Evolutionary conservation across 2,888 invertebrate genomes (phyloP).

Genomic region (Rhimphoctona megacephalus): DNA sequence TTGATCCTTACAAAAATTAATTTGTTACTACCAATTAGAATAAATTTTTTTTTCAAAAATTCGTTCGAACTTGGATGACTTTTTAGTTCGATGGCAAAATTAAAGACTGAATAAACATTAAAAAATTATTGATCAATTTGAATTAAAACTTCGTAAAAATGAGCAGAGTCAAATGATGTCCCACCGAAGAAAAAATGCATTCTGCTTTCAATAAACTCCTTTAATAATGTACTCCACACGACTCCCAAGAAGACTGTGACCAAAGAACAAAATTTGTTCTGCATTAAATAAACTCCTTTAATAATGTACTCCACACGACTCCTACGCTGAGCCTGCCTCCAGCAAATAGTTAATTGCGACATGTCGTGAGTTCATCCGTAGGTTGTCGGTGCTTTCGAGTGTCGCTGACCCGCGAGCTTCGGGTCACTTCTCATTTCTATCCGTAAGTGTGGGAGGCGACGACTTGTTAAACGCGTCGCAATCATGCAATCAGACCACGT

Average conservation of each 20-base stretch:
- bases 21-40: background rate
- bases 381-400: slow-evolving; percentile 65
- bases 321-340: slow-evolving; percentile 40
- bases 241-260: background rate
- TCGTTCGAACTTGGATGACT: background rate
- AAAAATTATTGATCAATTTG: background rate
- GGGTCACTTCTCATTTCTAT: slow-evolving; percentile 68
- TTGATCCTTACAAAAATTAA: background rate
- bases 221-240: too few relatives aligned
- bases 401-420: slow-evolving; percentile 76
- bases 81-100: background rate
- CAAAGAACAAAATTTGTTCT: background rate
- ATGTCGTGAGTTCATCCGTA: slow-evolving; percentile 58
- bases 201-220: too few relatives aligned
- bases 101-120: background rate
- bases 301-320: slow-evolving; percentile 41
- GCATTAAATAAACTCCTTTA: slow-evolving; percentile 4
- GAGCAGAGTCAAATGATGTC: too few relatives aligned
- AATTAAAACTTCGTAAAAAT: background rate
- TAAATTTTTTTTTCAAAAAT: background rate
- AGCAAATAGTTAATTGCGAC: slow-evolving; percentile 67
- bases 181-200: too few relatives aligned
- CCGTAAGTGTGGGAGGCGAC: slow-evolving; percentile 69
- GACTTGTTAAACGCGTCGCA: slow-evolving; percentile 72
- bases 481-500: slow-evolving; percentile 75